Percentiles rank a stretch among this genome's conserved stretches.
phyloP scores from a whole-genome alignment of 1,140 invertebrate species.

The Lepidostoma basale region DNA sequence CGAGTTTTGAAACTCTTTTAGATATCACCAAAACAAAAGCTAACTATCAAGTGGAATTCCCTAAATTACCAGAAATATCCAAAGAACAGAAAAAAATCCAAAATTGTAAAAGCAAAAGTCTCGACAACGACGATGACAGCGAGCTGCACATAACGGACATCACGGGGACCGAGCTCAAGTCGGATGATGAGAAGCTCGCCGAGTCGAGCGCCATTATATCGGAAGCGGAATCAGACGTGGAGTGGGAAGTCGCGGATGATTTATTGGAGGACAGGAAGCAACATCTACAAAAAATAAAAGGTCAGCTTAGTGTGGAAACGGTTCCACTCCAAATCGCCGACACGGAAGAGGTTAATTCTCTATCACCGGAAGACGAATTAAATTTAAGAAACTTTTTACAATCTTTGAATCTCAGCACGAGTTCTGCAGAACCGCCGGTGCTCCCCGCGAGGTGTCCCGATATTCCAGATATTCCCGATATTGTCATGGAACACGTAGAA shows the following conservation, averaged over 20 bases:
- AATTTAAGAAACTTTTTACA: constrained; percentile 63
- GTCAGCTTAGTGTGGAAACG: constrained; percentile 1
- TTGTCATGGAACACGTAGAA: constrained; percentile 22
- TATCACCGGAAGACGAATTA: constrained; percentile 56
- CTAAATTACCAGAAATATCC: constrained; percentile 52
- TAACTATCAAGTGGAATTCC: constrained; percentile 59
- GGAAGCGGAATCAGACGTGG: constrained; percentile 64
- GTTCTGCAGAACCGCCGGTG: neutral
- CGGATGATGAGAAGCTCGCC: constrained; percentile 48
- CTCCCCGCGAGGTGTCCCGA: too few species aligned
- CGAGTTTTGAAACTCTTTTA: constrained; percentile 32
- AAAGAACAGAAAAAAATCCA: constrained; percentile 52
- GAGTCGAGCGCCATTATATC: constrained; percentile 59
- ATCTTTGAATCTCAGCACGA: constrained; percentile 61
- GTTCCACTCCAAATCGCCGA: neutral
- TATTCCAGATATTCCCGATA: constrained; percentile 18
- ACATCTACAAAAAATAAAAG: constrained; percentile 35
- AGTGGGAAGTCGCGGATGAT: constrained; percentile 44
- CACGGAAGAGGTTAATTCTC: constrained; percentile 30
- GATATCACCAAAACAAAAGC: constrained; percentile 18
- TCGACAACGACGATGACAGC: constrained; percentile 60
- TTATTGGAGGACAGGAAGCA: constrained; percentile 50
- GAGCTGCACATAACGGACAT: constrained; percentile 60
- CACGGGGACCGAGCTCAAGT: constrained; percentile 49
- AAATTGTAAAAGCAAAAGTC: constrained; percentile 61